These are phyloP conservation scores for Capitulum mitella DNA, from an alignment of 2,888 invertebrate species.

Conservation along the genomic window DNA sequence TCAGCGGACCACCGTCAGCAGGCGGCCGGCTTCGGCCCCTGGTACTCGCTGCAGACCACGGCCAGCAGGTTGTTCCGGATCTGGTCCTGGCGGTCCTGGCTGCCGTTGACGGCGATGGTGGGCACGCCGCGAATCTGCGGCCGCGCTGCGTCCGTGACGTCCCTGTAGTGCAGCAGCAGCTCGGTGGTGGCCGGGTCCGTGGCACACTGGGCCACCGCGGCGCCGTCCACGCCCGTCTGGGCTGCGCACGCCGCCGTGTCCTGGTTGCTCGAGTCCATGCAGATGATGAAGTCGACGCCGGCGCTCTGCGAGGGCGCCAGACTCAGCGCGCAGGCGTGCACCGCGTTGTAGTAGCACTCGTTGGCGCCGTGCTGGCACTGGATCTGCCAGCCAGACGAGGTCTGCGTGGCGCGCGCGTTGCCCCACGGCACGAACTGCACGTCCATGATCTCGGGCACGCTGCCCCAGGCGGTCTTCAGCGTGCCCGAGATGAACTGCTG, in stretches of 20 bases:
- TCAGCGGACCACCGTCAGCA: too few species aligned
- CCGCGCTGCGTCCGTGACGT: neutral
- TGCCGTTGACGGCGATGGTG: neutral
- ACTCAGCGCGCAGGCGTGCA: neutral
- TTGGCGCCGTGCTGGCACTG: neutral
- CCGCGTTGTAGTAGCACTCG: neutral
- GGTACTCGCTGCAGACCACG: neutral
- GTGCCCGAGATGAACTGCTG: neutral
- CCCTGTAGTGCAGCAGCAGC: neutral
- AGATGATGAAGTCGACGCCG: neutral
- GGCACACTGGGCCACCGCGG: neutral
- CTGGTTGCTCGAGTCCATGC: neutral
- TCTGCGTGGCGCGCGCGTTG: neutral
- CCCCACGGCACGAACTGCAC: conserved; percentile 5
- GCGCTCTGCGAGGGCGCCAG: neutral
- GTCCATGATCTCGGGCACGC: neutral
- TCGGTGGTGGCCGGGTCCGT: neutral
- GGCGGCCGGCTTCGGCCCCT: neutral
- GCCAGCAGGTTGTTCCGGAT: neutral
- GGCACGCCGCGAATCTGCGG: neutral
- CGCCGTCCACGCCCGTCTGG: neutral
- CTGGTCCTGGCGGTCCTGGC: neutral
- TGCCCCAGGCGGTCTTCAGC: neutral
- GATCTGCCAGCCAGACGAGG: neutral
- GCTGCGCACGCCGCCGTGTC: neutral